A percentile compares a stretch with the other conserved stretches of the same genome.
phyloP scores from a whole-genome alignment of 2,888 invertebrate genomes.

The Platycheirus albimanus region DNA sequence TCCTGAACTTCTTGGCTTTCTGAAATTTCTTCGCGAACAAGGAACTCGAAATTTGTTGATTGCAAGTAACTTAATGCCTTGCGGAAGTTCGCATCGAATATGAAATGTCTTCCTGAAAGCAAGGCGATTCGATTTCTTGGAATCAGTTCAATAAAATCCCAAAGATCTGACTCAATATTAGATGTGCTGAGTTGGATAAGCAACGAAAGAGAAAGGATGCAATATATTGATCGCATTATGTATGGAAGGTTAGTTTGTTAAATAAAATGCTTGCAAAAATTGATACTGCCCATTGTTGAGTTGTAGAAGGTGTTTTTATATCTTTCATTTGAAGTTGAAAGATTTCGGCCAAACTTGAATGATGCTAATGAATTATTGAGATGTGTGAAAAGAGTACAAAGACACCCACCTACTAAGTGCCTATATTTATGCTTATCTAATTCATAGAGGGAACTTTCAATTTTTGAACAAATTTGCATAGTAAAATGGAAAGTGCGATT shows the following conservation, averaged over 20 bases:
- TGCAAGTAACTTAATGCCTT: constrained; percentile 35
- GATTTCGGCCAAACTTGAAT: background rate
- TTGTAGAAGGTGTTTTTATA: background rate
- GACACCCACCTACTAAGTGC: too few species aligned
- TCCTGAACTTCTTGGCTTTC: constrained; percentile 34
- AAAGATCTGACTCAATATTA: constrained; percentile 37
- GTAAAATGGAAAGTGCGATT: constrained; percentile 53
- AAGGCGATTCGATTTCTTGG: constrained; percentile 40
- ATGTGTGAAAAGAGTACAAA: constrained; percentile 32
- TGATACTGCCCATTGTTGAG: background rate
- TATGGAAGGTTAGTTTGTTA: background rate
- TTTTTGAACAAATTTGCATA: constrained; percentile 38
- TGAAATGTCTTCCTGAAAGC: constrained; percentile 43
- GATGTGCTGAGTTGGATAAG: background rate
- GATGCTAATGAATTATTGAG: constrained; percentile 37
- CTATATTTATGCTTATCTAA: constrained; percentile 1
- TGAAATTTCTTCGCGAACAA: constrained; percentile 42
- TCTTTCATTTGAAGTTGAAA: background rate
- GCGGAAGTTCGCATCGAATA: constrained; percentile 48
- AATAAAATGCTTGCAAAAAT: background rate
- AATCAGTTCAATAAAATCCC: constrained; percentile 45
- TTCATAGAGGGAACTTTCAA: background rate
- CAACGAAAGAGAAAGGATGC: background rate
- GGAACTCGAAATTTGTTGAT: constrained; percentile 36
- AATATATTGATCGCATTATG: background rate